Percentiles rank a stretch among this genome's conserved stretches.
Evolutionary conservation across 1,140 invertebrate genomes (phyloP).

Genomic region (Monomorium pharaonis): DNA sequence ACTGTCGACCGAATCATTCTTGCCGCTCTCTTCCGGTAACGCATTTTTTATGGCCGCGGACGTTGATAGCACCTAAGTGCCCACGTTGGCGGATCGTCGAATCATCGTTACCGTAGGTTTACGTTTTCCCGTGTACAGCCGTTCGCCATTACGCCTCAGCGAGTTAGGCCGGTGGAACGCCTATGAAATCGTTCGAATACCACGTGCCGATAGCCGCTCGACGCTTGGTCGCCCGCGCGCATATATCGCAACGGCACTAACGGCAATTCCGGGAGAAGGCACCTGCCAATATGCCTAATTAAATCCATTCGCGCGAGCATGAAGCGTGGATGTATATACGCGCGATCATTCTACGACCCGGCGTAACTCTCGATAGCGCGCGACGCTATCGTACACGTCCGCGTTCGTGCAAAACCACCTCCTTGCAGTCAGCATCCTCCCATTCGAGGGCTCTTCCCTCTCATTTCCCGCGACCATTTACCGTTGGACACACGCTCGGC

Average conservation of each 20-base stretch:
- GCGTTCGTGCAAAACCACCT: slow-evolving; percentile 4
- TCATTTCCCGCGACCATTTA: slow-evolving; percentile 55
- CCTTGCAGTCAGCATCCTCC: background rate
- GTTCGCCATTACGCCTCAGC: slow-evolving; percentile 53
- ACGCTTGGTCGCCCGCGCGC: slow-evolving; percentile 41
- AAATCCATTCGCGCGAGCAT: slow-evolving; percentile 53
- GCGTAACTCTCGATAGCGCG: background rate
- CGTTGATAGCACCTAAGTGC: slow-evolving; percentile 23
- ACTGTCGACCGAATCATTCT: background rate
- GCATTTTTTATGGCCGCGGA: background rate
- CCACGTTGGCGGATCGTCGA: slow-evolving; percentile 32
- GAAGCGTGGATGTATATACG: slow-evolving; percentile 39
- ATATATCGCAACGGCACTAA: slow-evolving; percentile 25
- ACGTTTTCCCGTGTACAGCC: slow-evolving; percentile 24
- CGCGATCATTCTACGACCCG: slow-evolving; percentile 41
- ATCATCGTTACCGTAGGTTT: slow-evolving; percentile 49
- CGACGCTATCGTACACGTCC: background rate
- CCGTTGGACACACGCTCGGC: slow-evolving; percentile 61
- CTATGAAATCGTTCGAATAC: slow-evolving; percentile 56
- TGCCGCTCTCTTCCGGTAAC: background rate
- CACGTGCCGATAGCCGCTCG: slow-evolving; percentile 34
- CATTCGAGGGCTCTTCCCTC: background rate
- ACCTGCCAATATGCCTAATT: slow-evolving; percentile 66
- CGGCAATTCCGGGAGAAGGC: background rate
- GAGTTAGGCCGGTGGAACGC: slow-evolving; percentile 49